These are phyloP conservation scores for Neuroscelio doddi DNA, from an alignment of 2,888 invertebrate species.

Conservation along the genomic window DNA sequence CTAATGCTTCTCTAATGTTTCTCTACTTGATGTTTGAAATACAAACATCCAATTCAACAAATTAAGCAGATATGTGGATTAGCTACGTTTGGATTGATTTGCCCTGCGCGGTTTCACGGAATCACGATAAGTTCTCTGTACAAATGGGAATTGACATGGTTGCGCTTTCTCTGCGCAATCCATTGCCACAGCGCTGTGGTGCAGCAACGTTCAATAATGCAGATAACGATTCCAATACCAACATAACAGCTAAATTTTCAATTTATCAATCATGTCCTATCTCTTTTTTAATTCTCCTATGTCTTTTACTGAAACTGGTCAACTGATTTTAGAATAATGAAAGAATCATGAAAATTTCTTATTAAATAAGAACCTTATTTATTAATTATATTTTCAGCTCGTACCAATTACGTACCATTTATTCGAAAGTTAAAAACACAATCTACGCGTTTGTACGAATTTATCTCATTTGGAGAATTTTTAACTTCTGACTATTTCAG, in stretches of 20 bases:
- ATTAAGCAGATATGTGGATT: conserved; percentile 49
- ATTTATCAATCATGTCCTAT: conserved; percentile 14
- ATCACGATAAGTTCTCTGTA: conserved; percentile 48
- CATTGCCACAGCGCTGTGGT: conserved; percentile 8
- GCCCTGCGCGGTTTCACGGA: conserved; percentile 46
- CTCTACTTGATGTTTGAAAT: conserved; percentile 37
- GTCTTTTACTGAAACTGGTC: no score
- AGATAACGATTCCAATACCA: conserved; percentile 24
- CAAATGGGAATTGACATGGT: conserved; percentile 55
- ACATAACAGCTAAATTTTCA: conserved; percentile 24
- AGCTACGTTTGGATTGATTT: conserved; percentile 49
- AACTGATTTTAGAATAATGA: no score
- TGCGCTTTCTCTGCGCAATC: conserved; percentile 20
- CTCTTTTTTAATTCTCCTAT: not conserved
- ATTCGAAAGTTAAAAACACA: not conserved
- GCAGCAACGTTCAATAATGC: conserved; percentile 28
- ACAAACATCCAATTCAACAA: conserved; percentile 38
- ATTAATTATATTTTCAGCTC: no score
- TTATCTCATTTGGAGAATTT: conserved; percentile 12
- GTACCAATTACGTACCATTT: no score
- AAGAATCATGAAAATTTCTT: no score
- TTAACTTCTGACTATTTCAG: conserved; percentile 36
- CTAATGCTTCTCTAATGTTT: conserved; percentile 30
- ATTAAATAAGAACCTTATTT: no score
- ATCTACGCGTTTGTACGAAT: not conserved